Percentiles rank a stretch among this genome's conserved stretches.
Conservation (phyloP, 1,140 invertebrate species). For the Pectinophora gossypiella region DNA sequence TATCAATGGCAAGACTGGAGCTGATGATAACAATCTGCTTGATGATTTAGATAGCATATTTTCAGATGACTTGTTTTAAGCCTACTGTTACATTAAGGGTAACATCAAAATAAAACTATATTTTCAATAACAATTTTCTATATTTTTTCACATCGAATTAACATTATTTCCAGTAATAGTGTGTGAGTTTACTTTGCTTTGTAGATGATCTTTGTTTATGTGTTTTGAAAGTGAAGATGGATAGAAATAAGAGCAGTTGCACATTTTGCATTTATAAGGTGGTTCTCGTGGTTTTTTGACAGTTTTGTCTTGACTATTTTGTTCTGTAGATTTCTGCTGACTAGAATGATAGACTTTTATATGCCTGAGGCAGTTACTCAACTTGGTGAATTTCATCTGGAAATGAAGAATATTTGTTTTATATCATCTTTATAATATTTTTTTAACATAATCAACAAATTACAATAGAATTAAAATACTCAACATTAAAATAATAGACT, state of each 20-base stretch:
- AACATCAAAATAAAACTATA: not conserved
- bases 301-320: slow-evolving; percentile 10
- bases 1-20: slow-evolving; percentile 16
- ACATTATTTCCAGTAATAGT: not conserved
- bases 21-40: slow-evolving; percentile 22
- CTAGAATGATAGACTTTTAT: slow-evolving; percentile 39
- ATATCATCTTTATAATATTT: too few relatives aligned
- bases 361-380: slow-evolving; percentile 40
- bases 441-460: too few relatives aligned
- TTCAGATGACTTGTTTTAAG: slow-evolving; percentile 49
- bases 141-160: not conserved
- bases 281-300: slow-evolving; percentile 5
- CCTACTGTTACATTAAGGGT: not conserved
- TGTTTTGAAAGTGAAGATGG: slow-evolving; percentile 46
- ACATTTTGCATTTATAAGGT: slow-evolving; percentile 50
- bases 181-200: slow-evolving; percentile 20
- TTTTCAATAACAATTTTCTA: not conserved
- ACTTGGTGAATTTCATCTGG: slow-evolving; percentile 39
- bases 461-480: too few relatives aligned
- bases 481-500: not conserved
- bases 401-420: slow-evolving; percentile 21
- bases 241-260: slow-evolving; percentile 38
- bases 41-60: slow-evolving; percentile 52
- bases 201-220: slow-evolving; percentile 46
- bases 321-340: slow-evolving; percentile 4